Evolutionary conservation across 1,140 invertebrate species (phyloP), one percentile per base, ranked within the genome.

Genomic region (Magallana ariakensis): DNA sequence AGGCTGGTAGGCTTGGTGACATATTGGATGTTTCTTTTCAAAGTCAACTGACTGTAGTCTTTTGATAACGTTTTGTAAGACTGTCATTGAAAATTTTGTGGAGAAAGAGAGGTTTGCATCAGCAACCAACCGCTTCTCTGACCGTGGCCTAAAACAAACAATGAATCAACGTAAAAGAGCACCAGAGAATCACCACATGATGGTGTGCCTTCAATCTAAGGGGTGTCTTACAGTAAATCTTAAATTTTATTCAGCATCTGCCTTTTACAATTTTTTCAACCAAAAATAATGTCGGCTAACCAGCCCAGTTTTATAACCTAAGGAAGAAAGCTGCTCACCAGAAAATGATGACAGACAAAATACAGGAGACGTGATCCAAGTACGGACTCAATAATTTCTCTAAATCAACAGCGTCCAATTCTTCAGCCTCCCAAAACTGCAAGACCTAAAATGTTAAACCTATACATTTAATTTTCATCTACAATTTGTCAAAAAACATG

Each of bases 51-150:
- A 62, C 26, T 62, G 55, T 16, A 88, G 83, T 80, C 62, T 86
- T 46, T 80, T 19, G 13, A 88, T 56, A 15, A 90, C 86, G 6
- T 58, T 85, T 56, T 90, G 85, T 13, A 90, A 81, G 33, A 90
- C 82, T 86, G 83, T 80, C 13, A 90, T 80, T 56, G 81, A 87
- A 70, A 90, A 90, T 22, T 85, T 86, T n/a, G 87, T 90, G 1
- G 87, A 87, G 66, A 75, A 75, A 0, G 19, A 22, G 33, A 75
- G 66, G 22, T 75, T 75, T 9, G 66, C 19, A 9, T 75, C 22
- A 13, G 66, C 22, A 33, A 1, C 66, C 22, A 13, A 11, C 3
- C 66, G 11, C 66, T 75, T 10, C 22, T 26, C 19, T 13, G 10
- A 11, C 66, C 13, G 19, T 10, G 22, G 66, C 66, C 66, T 75